phyloP scores from a whole-genome alignment of 2,888 invertebrate species.

The Lithophane semibrunnea region DNA sequence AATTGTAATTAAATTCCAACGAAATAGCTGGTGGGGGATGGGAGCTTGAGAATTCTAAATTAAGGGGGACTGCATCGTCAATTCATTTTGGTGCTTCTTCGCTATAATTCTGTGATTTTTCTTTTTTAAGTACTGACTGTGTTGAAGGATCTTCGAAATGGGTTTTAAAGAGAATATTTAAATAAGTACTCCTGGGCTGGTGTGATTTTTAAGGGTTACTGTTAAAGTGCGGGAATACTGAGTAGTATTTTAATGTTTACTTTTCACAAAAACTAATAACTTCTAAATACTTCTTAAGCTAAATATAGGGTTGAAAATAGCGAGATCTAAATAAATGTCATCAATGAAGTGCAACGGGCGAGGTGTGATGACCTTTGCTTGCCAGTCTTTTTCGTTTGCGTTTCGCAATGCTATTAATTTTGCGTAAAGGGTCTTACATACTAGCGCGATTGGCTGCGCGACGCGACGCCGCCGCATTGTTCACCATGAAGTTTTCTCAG shows the following conservation, averaged over 20 bases:
- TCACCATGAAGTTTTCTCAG: too few relatives aligned
- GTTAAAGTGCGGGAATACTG: not conserved
- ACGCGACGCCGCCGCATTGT: too few relatives aligned
- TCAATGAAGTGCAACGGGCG: not conserved
- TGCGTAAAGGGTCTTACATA: too few relatives aligned
- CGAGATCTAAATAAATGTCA: not conserved
- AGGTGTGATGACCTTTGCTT: not conserved
- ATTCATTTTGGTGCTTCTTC: slow-evolving; percentile 51
- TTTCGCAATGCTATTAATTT: not conserved
- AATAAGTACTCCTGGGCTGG: too few relatives aligned
- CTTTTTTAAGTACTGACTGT: slow-evolving; percentile 8
- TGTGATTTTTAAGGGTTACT: not conserved
- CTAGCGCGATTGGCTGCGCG: too few relatives aligned
- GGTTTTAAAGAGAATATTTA: not conserved
- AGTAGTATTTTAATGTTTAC: not conserved
- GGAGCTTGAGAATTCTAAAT: slow-evolving; percentile 64
- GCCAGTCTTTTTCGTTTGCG: too few relatives aligned
- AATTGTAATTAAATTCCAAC: slow-evolving; percentile 69
- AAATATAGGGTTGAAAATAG: not conserved
- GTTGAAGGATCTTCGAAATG: slow-evolving; percentile 6
- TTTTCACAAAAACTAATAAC: not conserved
- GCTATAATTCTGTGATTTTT: slow-evolving; percentile 13
- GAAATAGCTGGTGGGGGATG: slow-evolving; percentile 31
- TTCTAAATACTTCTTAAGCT: not conserved
- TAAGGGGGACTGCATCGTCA: slow-evolving; percentile 60